Evolutionary conservation across 1,140 invertebrate species (phyloP), one percentile per base, ranked within the genome.

Genomic region (Cydia amplana): DNA sequence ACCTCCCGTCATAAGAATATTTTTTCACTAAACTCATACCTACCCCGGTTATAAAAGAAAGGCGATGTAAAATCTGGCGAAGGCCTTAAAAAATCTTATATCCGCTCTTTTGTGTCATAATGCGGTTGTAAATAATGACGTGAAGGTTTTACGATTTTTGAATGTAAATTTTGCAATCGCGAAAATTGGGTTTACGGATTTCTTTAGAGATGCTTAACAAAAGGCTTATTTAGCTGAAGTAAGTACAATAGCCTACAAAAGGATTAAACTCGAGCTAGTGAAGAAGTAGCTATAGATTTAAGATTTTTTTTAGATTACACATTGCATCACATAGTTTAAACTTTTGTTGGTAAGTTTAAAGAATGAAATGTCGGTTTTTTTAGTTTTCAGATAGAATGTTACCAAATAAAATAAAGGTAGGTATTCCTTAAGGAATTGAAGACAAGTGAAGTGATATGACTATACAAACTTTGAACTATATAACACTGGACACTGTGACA

Each of bases 91-190:
- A 70, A 70, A 70, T 67, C 28, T 70, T 70, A 70, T 70, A 70
- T 70, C 65, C 65, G 65, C 65, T 70, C 65, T 36, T 70, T 70
- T 70, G 65, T 70, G 28, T 70, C 65, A 70, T 70, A 70, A 70
- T 70, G 65, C 7, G 65, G 65, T 70, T 70, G 65, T 70, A 70
- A 70, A 70, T 70, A 70, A 70, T 70, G 28, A 70, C 65, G 65
- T 70, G 65, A 36, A 32, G 65, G 65, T 36, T 70, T 70, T 70
- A 70, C 65, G 65, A 70, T 70, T 70, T 70, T 70, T 70, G 36
- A 70, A 70, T 70, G 65, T 70, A 70, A 70, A 70, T 70, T 70
- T 70, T 70, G 65, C 32, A 70, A 70, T 70, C 36, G 65, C 28
- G 65, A 70, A 70, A 70, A 70, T 70, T 70, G 65, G 28, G 16